Base-by-base conservation (phyloP, 1,140 invertebrate species). In the Acromyrmex echinatior region DNA sequence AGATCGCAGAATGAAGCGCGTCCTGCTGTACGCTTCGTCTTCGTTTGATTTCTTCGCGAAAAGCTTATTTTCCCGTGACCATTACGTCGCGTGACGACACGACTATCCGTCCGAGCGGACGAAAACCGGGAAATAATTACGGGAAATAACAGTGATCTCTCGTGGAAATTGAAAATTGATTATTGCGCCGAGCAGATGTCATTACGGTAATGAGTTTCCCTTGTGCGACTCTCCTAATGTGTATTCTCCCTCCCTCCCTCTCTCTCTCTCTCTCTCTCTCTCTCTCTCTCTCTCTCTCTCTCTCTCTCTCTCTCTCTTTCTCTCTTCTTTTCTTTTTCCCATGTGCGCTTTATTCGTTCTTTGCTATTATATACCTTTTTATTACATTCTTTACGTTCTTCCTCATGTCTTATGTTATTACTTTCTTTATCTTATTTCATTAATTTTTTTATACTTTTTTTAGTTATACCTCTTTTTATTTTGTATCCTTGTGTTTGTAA, bases 91-190 rank as follows among this genome's bases (percentile, higher is more conserved):
- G 70, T 74, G 80, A 84, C 80, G 80, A 35, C 16, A 25, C 35
- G n/a, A 31, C 31, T 49, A 25, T 4, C 14, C 77, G 18, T 7
- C 53, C 58, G 25, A 18, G 0, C 14, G 77, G 14, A n/a, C 14
- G 49, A 80, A 80, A 74, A 86, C 63, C 39, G 35, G 77, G 65
- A 51, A 81, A 80, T 78, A 65, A 86, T 68, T 39, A 51, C 60
- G 77, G 85, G 65, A 81, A 86, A 62, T 70, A 62, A 76, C 31
- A 81, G 53, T 51, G 77, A 70, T 80, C 65, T 71, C 73, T 78
- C 74, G 63, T 78, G 73, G 49, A 86, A 71, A 84, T 87, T 71
- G 86, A 82, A 82, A 87, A 87, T 87, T 84, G 79, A 87, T 87
- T 82, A 82, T 66, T 68, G 60, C 28, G 65, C 18, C 77, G 31